These are phyloP conservation scores for Formicarius rufipectus DNA, from an alignment of 2,113 vertebrate species.

Conservation along the genomic window DNA sequence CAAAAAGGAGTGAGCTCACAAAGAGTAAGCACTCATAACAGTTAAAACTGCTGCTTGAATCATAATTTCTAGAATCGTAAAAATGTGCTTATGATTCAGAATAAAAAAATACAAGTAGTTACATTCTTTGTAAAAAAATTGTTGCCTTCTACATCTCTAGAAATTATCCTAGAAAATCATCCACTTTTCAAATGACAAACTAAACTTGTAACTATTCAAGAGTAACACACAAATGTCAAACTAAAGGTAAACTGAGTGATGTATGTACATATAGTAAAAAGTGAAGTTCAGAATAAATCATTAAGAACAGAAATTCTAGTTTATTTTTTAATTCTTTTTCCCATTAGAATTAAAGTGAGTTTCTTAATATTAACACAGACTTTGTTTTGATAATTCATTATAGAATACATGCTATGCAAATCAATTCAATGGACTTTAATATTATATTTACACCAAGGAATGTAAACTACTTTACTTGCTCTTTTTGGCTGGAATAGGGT, in stretches of 20 bases:
- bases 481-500: neutral
- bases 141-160: neutral
- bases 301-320: neutral
- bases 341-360: neutral
- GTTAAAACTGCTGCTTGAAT: neutral
- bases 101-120: neutral
- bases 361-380: neutral
- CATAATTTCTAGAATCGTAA: neutral
- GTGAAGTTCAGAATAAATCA: neutral
- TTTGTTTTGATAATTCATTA: neutral
- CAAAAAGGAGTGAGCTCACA: constrained; percentile 1
- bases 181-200: neutral
- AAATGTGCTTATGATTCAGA: neutral
- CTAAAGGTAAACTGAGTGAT: neutral
- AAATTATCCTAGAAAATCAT: neutral
- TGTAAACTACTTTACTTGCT: neutral
- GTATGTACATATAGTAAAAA: neutral
- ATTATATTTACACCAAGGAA: neutral
- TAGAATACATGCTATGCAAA: neutral
- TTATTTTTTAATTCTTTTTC: neutral
- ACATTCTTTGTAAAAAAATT: neutral
- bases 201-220: neutral
- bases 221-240: neutral
- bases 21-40: neutral
- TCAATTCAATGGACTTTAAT: neutral